A percentile compares a stretch with the other conserved stretches of the same genome.
phyloP scores from a whole-genome alignment of 2,888 invertebrate genomes.

The Euzophera pinguis region DNA sequence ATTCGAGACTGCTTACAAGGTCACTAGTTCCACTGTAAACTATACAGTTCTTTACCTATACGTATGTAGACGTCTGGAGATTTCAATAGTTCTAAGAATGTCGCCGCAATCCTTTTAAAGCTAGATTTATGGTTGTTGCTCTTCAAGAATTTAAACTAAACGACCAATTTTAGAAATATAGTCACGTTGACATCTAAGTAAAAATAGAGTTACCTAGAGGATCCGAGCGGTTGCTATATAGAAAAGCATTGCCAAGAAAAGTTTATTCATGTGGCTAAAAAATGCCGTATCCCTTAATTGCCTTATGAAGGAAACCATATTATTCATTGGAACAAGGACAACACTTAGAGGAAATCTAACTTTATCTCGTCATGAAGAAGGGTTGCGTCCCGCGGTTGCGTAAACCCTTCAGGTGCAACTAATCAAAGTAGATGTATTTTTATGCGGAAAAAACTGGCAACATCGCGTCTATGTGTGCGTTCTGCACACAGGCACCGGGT shows the following conservation, averaged over 20 bases:
- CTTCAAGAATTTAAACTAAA: background rate
- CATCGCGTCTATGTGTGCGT: slow-evolving; percentile 54
- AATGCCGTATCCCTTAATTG: no score
- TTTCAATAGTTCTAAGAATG: slow-evolving; percentile 40
- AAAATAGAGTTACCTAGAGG: no score
- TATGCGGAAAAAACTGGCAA: slow-evolving; percentile 68
- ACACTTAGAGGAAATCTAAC: no score
- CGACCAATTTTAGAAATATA: no score
- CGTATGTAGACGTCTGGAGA: slow-evolving; percentile 28
- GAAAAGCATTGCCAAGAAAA: no score
- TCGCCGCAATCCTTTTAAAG: slow-evolving; percentile 58
- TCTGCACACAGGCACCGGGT: slow-evolving; percentile 55
- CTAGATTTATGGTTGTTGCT: slow-evolving; percentile 53
- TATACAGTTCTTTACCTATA: slow-evolving; percentile 18
- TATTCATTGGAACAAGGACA: no score
- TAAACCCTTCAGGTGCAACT: slow-evolving; percentile 54
- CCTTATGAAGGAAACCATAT: background rate
- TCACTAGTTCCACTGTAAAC: slow-evolving; percentile 32
- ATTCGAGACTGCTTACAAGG: slow-evolving; percentile 52
- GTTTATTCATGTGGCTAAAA: no score
- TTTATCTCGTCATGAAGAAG: no score
- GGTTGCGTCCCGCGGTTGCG: slow-evolving; percentile 28
- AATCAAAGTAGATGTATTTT: slow-evolving; percentile 64
- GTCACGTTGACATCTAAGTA: no score
- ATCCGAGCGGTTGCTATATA: no score